Base-by-base conservation (phyloP, 2,888 invertebrate genomes). In the Melinaea menophilus region DNA sequence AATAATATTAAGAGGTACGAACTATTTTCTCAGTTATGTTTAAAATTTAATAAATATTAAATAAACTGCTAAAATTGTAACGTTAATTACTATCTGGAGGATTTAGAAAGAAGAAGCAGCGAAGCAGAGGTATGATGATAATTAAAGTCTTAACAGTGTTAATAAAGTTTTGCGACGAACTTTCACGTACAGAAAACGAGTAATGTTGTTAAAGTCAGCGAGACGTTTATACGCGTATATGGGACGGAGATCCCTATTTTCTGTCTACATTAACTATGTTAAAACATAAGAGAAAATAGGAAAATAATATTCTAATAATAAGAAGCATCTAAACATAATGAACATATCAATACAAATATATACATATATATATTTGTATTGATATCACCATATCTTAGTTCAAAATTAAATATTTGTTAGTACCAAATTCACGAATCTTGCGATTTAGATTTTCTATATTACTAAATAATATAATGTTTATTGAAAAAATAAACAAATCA, bases 101-200 rank as follows among this genome's bases (percentile, higher is more conserved):
- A 31, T 31, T 7, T 9, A 31, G 31, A 51, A 31, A 51, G 22
- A 51, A 51, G 51, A 51, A 51, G 51, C 51, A 9, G 7, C 51
- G 31, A 51, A 51, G 51, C 51, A 31, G 12, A 51, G 3, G 9
- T 51, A 51, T 31, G 51, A 51, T 51, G 5, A 51, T 51, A 31
- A 51, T 51, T 51, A 22, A 31, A 9, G 31, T 31, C 51, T 51
- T 51, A 31, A 51, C 22, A 51, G 31, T 51, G 51, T 31, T 51
- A 51, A 51, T 51, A 31, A 51, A 51, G 51, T 51, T 22, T 31
- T 31, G 51, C 51, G 51, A 51, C 5, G 51, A 51, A 51, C 51
- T 31, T 51, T 51, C 51, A 51, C 51, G 51, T 51, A 51, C 11
- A 51, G 51, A 51, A 48, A 51, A 51, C 51, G 51, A 51, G 41